These are phyloP conservation scores for Palythoa caribaeorum DNA, from an alignment of 92 coral and sea anemone species.

Conservation along the genomic window DNA sequence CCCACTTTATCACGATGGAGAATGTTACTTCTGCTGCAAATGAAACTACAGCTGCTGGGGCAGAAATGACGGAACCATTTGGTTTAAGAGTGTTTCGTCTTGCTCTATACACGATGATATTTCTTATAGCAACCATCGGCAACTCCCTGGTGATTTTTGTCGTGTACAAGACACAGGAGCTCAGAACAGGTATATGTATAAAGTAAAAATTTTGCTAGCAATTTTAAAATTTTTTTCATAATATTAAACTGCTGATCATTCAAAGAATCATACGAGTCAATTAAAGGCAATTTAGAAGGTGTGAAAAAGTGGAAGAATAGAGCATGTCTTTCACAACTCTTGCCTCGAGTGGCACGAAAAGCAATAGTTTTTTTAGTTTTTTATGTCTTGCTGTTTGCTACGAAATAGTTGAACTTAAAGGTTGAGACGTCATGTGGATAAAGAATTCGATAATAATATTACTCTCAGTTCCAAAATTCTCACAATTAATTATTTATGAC, in stretches of 20 bases:
- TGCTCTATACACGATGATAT: conserved; percentile 82
- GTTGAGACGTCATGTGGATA: conserved; percentile 31
- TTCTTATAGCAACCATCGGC: conserved; percentile 90
- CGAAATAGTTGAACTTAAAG: neutral
- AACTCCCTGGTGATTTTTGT: conserved; percentile 93
- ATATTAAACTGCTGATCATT: conserved; percentile 23
- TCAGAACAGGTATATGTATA: conserved; percentile 79
- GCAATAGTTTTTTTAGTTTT: neutral
- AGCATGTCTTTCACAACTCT: neutral
- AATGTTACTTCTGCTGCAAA: conserved; percentile 18
- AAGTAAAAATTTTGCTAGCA: neutral
- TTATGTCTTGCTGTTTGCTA: conserved; percentile 12
- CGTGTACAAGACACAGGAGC: conserved; percentile 92
- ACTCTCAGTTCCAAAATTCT: neutral
- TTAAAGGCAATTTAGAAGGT: conserved; percentile 12
- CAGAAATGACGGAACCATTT: conserved; percentile 71
- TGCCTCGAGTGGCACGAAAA: neutral
- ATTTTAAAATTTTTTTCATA: neutral
- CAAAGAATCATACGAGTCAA: conserved; percentile 35
- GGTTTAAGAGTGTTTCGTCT: conserved; percentile 87
- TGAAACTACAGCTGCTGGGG: conserved; percentile 3
- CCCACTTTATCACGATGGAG: neutral
- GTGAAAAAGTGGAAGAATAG: neutral
- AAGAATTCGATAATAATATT: conserved; percentile 6
- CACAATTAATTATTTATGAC: neutral